These are phyloP conservation scores for Chroicocephalus ridibundus DNA, from an alignment of 2,113 vertebrate species.

Conservation along the genomic window DNA sequence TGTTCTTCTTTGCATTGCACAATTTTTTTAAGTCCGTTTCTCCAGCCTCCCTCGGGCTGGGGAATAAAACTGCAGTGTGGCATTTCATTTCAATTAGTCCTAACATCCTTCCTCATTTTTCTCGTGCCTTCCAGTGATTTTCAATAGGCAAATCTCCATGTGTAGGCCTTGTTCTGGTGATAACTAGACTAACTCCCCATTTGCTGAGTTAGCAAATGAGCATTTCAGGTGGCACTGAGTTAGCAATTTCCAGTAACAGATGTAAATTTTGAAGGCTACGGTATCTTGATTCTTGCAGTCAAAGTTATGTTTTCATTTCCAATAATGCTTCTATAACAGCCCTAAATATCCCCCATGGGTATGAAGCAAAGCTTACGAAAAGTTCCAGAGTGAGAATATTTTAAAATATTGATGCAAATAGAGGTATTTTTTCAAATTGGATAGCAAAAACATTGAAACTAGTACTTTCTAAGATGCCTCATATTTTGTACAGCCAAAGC, in stretches of 20 bases:
- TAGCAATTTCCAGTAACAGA: not conserved
- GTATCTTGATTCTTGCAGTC: not conserved
- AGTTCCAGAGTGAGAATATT: not conserved
- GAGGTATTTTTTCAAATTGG: not conserved
- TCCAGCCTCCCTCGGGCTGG: not conserved
- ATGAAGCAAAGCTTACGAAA: not conserved
- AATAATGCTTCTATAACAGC: not conserved
- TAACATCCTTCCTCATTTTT: not conserved
- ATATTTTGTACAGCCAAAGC: not conserved
- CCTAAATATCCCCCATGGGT: not conserved
- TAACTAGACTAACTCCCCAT: not conserved
- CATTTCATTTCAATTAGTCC: not conserved
- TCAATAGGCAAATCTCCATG: not conserved
- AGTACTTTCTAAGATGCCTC: not conserved
- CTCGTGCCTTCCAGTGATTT: not conserved
- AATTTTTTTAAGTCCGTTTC: rapidly evolving
- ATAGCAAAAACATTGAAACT: not conserved
- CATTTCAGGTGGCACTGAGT: not conserved
- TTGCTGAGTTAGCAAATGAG: not conserved
- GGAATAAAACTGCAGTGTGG: not conserved
- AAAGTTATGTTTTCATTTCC: not conserved
- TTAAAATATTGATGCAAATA: not conserved
- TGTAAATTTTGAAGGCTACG: not conserved
- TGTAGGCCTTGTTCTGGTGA: not conserved
- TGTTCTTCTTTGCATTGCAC: not conserved